phyloP scores from a whole-genome alignment of 2,888 invertebrate species.

The Branchinecta sandiegonensis region DNA sequence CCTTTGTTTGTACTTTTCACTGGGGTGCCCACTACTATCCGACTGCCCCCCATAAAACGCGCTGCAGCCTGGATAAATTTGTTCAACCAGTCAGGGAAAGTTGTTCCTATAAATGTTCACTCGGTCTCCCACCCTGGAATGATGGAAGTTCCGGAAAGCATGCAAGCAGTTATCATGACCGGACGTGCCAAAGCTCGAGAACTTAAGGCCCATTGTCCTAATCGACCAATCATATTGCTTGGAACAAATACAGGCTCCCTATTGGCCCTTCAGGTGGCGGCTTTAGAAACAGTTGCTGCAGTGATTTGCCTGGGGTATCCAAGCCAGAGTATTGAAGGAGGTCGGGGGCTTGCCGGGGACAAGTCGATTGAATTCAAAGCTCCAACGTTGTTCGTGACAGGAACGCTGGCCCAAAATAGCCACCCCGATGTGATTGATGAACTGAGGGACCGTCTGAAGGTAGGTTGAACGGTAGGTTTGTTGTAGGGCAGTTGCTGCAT shows the following conservation, averaged over 20 bases:
- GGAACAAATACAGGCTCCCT: slow-evolving; percentile 27
- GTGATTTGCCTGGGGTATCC: slow-evolving; percentile 66
- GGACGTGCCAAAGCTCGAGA: slow-evolving; percentile 57
- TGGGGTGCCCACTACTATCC: background rate
- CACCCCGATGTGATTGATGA: background rate
- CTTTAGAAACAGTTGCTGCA: slow-evolving; percentile 53
- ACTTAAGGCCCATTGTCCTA: slow-evolving; percentile 48
- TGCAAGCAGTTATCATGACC: slow-evolving; percentile 40
- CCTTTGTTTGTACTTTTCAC: background rate
- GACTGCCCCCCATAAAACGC: background rate
- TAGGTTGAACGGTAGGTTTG: slow-evolving; percentile 31
- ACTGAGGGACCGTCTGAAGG: slow-evolving; percentile 32
- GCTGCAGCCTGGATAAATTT: slow-evolving; percentile 21
- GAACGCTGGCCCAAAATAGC: slow-evolving; percentile 51
- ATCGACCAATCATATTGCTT: slow-evolving; percentile 44
- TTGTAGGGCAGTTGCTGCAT: too few species aligned
- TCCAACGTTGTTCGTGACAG: slow-evolving; percentile 62
- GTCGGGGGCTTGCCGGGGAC: slow-evolving; percentile 60
- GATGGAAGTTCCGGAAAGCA: slow-evolving; percentile 36
- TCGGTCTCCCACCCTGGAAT: slow-evolving; percentile 31
- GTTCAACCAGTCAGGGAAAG: slow-evolving; percentile 45
- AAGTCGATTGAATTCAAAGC: slow-evolving; percentile 52
- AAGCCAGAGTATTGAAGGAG: slow-evolving; percentile 52
- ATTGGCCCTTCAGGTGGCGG: slow-evolving; percentile 44
- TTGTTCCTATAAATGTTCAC: slow-evolving; percentile 46